Evolutionary conservation across 1,140 invertebrate species (phyloP).

Genomic region (Anadara kagoshimensis): DNA sequence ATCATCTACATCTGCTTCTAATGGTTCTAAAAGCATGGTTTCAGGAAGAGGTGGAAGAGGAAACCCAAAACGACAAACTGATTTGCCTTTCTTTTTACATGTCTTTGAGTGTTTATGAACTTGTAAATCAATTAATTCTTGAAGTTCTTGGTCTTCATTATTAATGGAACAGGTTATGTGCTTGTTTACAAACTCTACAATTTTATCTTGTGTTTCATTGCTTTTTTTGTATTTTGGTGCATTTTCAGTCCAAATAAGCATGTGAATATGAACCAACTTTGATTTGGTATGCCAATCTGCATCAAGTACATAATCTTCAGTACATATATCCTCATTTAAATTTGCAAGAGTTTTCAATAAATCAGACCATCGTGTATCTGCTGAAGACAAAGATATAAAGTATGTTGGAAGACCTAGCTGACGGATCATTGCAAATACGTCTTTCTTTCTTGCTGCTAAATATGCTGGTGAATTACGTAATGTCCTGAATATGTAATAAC

Average conservation of each 20-base stretch:
- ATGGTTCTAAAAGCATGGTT: constrained; percentile 42
- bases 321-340: constrained; percentile 29
- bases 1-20: constrained; percentile 28
- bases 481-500: constrained; percentile 19
- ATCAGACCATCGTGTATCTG: constrained; percentile 48
- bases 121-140: constrained; percentile 35
- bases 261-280: constrained; percentile 34
- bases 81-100: constrained; percentile 38
- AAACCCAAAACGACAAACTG: constrained; percentile 46
- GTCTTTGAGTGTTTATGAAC: constrained; percentile 48
- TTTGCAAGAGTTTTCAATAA: constrained; percentile 38
- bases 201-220: neutral
- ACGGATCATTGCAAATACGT: constrained; percentile 36
- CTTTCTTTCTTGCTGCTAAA: constrained; percentile 25
- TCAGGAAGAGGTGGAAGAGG: constrained; percentile 42
- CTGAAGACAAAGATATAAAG: constrained; percentile 48
- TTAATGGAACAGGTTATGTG: constrained; percentile 17
- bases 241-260: constrained; percentile 30
- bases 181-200: constrained; percentile 8
- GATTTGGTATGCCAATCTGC: constrained; percentile 29
- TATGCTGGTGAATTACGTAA: constrained; percentile 24
- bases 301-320: constrained; percentile 31
- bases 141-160: constrained; percentile 6
- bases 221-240: constrained; percentile 16
- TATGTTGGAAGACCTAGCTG: constrained; percentile 44